Conservation (phyloP, 2,797 vertebrate genomes). For the Taeniopygia guttata region DNA sequence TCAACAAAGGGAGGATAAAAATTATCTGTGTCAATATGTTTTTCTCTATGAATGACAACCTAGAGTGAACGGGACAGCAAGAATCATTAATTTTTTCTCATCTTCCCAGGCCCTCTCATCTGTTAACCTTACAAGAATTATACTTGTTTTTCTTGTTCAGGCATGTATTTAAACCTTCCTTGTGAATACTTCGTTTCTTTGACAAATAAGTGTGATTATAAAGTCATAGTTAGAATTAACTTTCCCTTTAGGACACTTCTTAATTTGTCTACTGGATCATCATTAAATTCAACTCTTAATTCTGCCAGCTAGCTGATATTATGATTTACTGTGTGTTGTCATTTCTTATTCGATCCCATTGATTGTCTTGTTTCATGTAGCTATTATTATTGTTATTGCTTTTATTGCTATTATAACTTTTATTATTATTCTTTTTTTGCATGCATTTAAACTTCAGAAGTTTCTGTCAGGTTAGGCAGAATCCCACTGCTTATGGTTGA, state of each 20-base stretch:
- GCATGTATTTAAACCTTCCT: neutral
- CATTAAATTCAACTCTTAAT: neutral
- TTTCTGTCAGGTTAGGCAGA: neutral
- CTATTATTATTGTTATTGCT: neutral
- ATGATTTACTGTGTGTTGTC: neutral
- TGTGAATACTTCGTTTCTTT: neutral
- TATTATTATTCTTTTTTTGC: neutral
- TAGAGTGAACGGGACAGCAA: neutral
- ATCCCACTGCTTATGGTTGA: neutral
- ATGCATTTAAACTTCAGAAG: neutral
- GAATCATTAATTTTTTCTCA: neutral
- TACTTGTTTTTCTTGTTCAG: neutral
- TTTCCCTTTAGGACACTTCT: neutral
- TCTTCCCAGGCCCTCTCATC: neutral
- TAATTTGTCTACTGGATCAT: neutral
- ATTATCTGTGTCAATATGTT: neutral
- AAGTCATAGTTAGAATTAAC: neutral
- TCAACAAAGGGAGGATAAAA: neutral
- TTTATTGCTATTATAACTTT: fast-evolving
- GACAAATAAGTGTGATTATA: neutral
- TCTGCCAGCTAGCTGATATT: neutral
- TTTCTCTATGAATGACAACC: neutral
- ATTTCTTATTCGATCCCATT: neutral
- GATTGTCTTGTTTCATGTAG: neutral
- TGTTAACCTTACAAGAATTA: neutral